Base-by-base conservation (phyloP, 1,140 invertebrate species). In the Himalopsyche phryganea region DNA sequence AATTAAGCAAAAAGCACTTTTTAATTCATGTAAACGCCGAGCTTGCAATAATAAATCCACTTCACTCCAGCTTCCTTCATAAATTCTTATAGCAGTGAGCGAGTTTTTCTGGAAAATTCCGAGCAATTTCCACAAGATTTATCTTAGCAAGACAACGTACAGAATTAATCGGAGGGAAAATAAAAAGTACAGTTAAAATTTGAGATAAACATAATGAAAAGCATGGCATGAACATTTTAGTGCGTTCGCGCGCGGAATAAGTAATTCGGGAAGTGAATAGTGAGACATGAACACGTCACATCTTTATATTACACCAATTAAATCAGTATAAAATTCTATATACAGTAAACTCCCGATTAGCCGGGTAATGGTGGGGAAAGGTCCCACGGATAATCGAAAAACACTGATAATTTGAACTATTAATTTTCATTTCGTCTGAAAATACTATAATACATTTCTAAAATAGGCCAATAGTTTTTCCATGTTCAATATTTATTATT, bases 211-310 rank as follows among this genome's bases (percentile, higher is more conserved):
- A 52, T 47, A 58, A 51, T 49, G 38, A 50, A 42, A 28, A 36
- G 20, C 35, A 17, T 44, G 44, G 47, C 41, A 28, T 41, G 41
- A 53, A 36, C 58, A 42, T 49, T 60, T 48, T 47, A 53, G 50
- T 60, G 46, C 58, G 50, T 60, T 60, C 58, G 48, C 58, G 49
- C 44, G 20, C 13, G 48, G 50, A 60, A 54, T 60, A 48, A 33
- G 33, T 48, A 56, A 56, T 56, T 33, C 32, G 42, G 33, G 32
- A 7, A n/a, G 23, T 54, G 13, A 52, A 52, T 41, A 52, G 41
- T 52, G 50, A 17, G 50, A 49, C 47, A 28, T 28, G 23, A 28
- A 28, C 9, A 28, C 23, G 23, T 28, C 23, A 28, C 4, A 28
- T 9, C 23, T 28, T 28, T 28, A 28, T 28, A 9, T 28, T n/a